A percentile compares a stretch with the other conserved stretches of the same genome.
phyloP scores from a whole-genome alignment of 92 coral and sea anemone species.

The Parazoanthus atlanticus region DNA sequence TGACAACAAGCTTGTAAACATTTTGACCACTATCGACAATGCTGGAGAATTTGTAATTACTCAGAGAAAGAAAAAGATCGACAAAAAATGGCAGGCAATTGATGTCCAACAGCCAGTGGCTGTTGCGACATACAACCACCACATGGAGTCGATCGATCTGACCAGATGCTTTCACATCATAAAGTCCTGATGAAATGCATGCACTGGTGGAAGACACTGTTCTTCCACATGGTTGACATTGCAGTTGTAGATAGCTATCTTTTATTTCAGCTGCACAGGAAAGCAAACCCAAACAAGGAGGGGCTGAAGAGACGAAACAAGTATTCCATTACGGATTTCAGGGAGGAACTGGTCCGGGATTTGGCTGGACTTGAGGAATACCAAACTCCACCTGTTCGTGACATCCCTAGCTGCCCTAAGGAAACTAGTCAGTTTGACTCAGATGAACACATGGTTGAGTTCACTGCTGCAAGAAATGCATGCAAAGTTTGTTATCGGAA shows the following conservation, averaged over 20 bases:
- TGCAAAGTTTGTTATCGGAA: constrained; percentile 31
- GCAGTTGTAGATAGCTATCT: constrained; percentile 30
- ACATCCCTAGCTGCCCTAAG: not conserved
- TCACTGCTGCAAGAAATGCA: constrained; percentile 25
- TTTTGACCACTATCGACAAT: constrained; percentile 59
- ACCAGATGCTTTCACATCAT: constrained; percentile 31
- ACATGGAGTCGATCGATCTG: constrained; percentile 35
- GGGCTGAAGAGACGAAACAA: constrained; percentile 20
- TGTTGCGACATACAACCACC: constrained; percentile 54
- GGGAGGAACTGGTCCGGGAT: constrained; percentile 36
- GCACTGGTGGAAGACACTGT: constrained; percentile 31
- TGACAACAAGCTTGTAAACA: constrained; percentile 58
- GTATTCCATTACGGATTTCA: constrained; percentile 14
- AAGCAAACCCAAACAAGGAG: constrained; percentile 27
- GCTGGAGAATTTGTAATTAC: constrained; percentile 52
- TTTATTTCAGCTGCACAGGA: constrained; percentile 33
- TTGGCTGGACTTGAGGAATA: constrained; percentile 12
- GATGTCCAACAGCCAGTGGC: constrained; percentile 64
- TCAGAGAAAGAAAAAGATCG: constrained; percentile 51
- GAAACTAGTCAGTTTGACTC: constrained; percentile 20
- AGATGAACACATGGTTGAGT: constrained; percentile 25
- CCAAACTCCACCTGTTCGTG: constrained; percentile 29
- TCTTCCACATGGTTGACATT: constrained; percentile 13
- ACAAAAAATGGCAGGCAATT: constrained; percentile 43
- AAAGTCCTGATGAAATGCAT: constrained; percentile 28